Evolutionary conservation across 2,888 invertebrate species (phyloP).

Genomic region (Meiosimyza decipiens): DNA sequence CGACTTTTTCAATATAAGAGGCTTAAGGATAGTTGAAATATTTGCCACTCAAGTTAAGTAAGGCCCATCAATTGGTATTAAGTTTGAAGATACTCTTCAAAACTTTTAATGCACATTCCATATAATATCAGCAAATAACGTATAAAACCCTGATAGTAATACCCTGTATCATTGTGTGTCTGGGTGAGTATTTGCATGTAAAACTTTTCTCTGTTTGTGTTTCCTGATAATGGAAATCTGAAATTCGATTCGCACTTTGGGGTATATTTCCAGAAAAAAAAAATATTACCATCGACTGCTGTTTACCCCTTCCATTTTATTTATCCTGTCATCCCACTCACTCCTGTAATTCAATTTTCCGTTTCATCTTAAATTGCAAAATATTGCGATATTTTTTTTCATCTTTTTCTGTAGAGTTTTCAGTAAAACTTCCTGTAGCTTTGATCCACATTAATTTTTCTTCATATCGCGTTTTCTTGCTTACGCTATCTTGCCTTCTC

Average conservation of each 20-base stretch:
- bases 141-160: too few species aligned
- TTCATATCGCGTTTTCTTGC: neutral
- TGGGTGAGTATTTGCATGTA: slow-evolving; percentile 18
- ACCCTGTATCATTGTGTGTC: neutral
- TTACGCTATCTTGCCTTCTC: neutral
- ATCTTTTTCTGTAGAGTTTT: neutral
- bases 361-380: slow-evolving; percentile 11
- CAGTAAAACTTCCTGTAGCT: neutral
- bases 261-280: too few species aligned
- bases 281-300: too few species aligned
- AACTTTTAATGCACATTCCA: too few species aligned
- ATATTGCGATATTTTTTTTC: neutral
- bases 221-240: slow-evolving; percentile 40
- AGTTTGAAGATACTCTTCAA: too few species aligned
- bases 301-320: neutral
- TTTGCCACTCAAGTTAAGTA: too few species aligned
- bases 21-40: too few species aligned
- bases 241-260: neutral
- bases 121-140: too few species aligned
- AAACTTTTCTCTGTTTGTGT: slow-evolving; percentile 41
- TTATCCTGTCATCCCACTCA: neutral
- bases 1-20: too few species aligned
- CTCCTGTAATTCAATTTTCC: neutral
- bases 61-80: too few species aligned
- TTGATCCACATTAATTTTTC: neutral